These are phyloP conservation scores for Eupithecia tripunctaria DNA, from an alignment of 2,888 invertebrate species.

Conservation along the genomic window DNA sequence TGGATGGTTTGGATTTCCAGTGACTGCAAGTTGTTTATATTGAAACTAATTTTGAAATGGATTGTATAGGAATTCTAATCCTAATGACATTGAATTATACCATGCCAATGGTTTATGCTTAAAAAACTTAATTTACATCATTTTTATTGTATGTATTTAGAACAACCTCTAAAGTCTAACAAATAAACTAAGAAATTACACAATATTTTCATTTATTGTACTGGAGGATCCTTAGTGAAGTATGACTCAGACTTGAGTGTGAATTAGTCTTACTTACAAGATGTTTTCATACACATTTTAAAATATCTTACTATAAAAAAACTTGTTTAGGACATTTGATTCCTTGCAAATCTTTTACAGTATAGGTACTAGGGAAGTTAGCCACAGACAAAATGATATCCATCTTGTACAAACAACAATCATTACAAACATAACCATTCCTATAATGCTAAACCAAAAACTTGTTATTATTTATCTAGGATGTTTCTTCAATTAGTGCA, in stretches of 20 bases:
- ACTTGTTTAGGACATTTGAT: neutral
- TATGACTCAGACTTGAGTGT: neutral
- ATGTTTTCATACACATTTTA: neutral
- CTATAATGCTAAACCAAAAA: slow-evolving; percentile 17
- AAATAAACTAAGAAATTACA: slow-evolving; percentile 4
- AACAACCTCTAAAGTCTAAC: neutral
- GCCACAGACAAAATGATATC: neutral
- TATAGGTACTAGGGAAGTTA: neutral
- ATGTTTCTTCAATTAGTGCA: slow-evolving; percentile 60
- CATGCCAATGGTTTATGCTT: neutral
- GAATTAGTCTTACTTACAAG: neutral
- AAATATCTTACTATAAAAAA: neutral
- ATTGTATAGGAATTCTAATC: neutral
- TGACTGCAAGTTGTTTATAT: neutral
- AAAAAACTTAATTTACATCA: neutral
- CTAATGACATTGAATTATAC: neutral
- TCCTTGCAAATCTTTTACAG: neutral
- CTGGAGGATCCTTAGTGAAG: neutral
- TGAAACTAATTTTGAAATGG: neutral
- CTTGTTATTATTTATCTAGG: neutral
- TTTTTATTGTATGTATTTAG: slow-evolving; percentile 4
- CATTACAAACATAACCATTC: slow-evolving; percentile 1
- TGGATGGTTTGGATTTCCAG: neutral
- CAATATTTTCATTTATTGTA: neutral
- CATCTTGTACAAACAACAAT: neutral